A percentile compares a stretch with the other conserved stretches of the same genome.
phyloP scores from a whole-genome alignment of 2,113 vertebrate genomes.

The Bothrops jararaca region DNA sequence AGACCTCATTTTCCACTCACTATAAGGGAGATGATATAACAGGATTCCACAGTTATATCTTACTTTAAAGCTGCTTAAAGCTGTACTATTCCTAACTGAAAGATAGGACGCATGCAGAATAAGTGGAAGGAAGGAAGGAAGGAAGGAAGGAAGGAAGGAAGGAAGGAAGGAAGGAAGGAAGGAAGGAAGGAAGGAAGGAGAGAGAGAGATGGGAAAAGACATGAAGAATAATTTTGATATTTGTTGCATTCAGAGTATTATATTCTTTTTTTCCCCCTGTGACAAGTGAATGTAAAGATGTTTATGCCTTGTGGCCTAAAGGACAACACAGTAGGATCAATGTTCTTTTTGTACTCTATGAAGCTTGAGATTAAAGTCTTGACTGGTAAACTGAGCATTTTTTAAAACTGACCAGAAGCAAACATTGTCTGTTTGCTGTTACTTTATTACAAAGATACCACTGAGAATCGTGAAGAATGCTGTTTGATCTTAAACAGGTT shows the following conservation, averaged over 20 bases:
- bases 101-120: constrained; percentile 35
- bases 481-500: constrained; percentile 85
- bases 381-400: constrained; percentile 80
- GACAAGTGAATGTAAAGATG: constrained; percentile 69
- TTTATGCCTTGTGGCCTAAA: constrained; percentile 72
- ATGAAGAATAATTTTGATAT: constrained; percentile 61
- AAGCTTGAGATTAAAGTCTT: constrained; percentile 82
- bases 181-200: constrained; percentile 42
- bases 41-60: constrained; percentile 40
- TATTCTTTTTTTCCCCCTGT: constrained; percentile 71
- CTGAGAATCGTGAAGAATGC: constrained; percentile 80
- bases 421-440: constrained; percentile 81
- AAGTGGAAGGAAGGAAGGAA: constrained; percentile 43
- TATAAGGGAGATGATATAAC: constrained; percentile 41
- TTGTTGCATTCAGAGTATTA: constrained; percentile 68
- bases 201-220: constrained; percentile 27
- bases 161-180: constrained; percentile 25
- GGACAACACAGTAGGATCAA: constrained; percentile 73
- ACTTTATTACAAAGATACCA: constrained; percentile 83
- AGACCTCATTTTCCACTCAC: too few species aligned
- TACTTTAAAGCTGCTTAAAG: constrained; percentile 43
- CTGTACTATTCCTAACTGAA: constrained; percentile 35
- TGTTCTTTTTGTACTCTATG: constrained; percentile 81
- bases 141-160: constrained; percentile 10
- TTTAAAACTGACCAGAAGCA: constrained; percentile 84